Percentiles rank a stretch among this genome's conserved stretches.
Conservation (phyloP, 2,113 vertebrate species). For the Talpa occidentalis region DNA sequence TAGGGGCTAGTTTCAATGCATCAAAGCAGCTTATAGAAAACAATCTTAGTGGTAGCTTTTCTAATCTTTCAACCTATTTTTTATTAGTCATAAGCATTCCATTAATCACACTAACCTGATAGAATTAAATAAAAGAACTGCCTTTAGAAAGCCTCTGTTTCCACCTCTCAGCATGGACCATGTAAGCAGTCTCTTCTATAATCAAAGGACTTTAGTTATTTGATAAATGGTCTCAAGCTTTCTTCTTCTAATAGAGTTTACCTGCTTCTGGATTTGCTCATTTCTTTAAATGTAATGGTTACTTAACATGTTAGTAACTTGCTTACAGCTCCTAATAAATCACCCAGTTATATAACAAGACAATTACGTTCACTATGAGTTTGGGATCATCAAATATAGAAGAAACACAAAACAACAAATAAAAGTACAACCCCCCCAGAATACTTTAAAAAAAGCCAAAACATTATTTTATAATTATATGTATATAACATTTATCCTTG, state of each 20-base stretch:
- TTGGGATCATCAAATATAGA: background rate
- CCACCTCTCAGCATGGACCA: background rate
- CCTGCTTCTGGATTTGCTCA: background rate
- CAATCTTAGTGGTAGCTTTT: background rate
- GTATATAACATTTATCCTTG: background rate
- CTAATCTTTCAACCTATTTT: background rate
- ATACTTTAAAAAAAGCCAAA: background rate
- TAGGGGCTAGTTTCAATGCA: background rate
- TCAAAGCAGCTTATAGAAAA: background rate
- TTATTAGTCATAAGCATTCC: background rate
- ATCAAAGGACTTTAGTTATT: background rate
- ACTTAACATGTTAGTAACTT: constrained; percentile 2
- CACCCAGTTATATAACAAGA: background rate
- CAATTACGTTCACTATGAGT: background rate
- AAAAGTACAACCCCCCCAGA: background rate
- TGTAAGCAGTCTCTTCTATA: background rate
- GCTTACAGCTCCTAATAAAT: constrained; percentile 20
- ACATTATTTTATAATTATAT: background rate
- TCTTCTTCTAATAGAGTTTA: background rate
- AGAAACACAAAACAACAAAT: too few relatives aligned
- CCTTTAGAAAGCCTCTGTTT: background rate
- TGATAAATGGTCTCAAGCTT: background rate
- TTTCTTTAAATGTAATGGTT: constrained; percentile 24
- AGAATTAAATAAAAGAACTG: background rate
- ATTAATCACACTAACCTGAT: background rate